A percentile compares a stretch with the other conserved stretches of the same genome.
These are phyloP conservation scores for Drepana falcataria DNA, from an alignment of 2,888 invertebrate species.

Conservation along the genomic window DNA sequence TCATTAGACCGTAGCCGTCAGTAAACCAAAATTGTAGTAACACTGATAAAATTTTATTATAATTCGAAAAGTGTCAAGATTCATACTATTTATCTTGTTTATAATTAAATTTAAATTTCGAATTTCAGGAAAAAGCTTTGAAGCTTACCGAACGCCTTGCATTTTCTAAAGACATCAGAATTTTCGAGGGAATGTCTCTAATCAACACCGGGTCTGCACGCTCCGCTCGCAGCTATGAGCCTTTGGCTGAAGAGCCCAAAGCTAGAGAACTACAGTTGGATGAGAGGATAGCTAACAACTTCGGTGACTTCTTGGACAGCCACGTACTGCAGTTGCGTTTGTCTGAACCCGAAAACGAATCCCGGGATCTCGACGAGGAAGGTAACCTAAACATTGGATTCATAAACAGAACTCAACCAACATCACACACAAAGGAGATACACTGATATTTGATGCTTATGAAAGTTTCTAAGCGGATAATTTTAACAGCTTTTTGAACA, in stretches of 20 bases:
- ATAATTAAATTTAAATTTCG: conserved; percentile 1
- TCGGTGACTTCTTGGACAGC: conserved; percentile 66
- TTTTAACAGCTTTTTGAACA: too few species aligned
- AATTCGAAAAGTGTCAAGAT: neutral
- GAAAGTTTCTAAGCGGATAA: too few species aligned
- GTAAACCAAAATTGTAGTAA: too few species aligned
- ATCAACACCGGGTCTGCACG: conserved; percentile 72
- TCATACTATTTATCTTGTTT: neutral
- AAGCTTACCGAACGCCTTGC: conserved; percentile 79
- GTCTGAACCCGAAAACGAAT: conserved; percentile 52
- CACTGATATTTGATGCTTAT: too few species aligned
- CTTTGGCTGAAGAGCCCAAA: conserved; percentile 61
- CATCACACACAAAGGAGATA: too few species aligned
- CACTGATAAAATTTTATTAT: too few species aligned
- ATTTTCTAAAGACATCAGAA: conserved; percentile 69
- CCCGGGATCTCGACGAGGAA: conserved; percentile 67
- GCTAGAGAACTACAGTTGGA: conserved; percentile 63
- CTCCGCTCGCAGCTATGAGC: conserved; percentile 67
- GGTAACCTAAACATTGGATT: conserved; percentile 30
- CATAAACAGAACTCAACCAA: too few species aligned
- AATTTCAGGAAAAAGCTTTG: conserved; percentile 78
- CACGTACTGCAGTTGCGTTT: conserved; percentile 69
- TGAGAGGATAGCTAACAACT: conserved; percentile 63
- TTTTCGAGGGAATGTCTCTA: conserved; percentile 72
- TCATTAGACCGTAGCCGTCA: too few species aligned